Evolutionary conservation across 2,888 invertebrate genomes (phyloP), one percentile per base, ranked within the genome.

Genomic region (Helleia helle): DNA sequence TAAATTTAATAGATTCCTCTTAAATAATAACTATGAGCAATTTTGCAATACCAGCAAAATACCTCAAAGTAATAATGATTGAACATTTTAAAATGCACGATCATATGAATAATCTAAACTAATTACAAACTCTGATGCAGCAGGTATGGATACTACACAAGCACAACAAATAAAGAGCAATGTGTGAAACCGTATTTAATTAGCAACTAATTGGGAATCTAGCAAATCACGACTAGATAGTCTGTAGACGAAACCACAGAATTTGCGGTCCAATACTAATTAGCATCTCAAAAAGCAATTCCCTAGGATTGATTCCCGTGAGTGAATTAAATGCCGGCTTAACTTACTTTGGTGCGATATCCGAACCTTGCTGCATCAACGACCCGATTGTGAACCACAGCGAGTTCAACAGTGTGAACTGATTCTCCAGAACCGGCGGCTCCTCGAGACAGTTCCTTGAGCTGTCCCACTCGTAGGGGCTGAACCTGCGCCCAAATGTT

Each of bases 331-430:
- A 25, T 18, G 24, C 39, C 30, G 30, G 24, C 39, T 61, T 62
- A 65, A 90, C 92, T 91, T 90, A 93, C 93, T 92, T 93, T 80
- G 94, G 94, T 65, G 93, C 93, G 86, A 95, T 93, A 87, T 94
- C 94, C 80, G 93, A 93, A 85, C 94, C 94, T 87, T 94, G 94
- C 88, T 94, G 94, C 92, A 94, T 93, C 87, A 94, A 90, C 67
- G 93, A 93, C 70, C 93, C 93, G 74, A 95, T 94, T 83, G 94
- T 94, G 88, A 96, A 96, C 96, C 96, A 96, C 76, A 96, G 90
- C 75, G 94, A 93, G 89, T 95, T 95, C 83, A 93, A 89, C 71
- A 95, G 88, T 63, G 93, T 93, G 89, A 95, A 93, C 85, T 93
- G 93, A 87, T 96, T 95, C 88, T 95, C 93, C 76, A 94, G 86